A percentile compares a stretch with the other conserved stretches of the same genome.
These are phyloP conservation scores for Lasiurus cinereus DNA, from an alignment of 2,113 vertebrate genomes.

Conservation along the genomic window DNA sequence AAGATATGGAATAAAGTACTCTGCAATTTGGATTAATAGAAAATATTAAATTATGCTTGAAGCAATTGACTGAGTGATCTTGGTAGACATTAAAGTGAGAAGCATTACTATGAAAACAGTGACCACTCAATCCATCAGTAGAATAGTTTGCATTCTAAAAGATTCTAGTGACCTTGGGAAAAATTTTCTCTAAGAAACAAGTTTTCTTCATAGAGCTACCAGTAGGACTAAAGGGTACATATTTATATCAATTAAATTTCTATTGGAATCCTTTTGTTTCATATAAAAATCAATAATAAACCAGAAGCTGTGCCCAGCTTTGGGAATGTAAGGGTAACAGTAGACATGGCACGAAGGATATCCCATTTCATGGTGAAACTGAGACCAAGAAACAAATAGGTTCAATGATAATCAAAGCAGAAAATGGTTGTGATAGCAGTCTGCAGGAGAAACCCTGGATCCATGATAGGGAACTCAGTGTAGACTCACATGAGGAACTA, in stretches of 20 bases:
- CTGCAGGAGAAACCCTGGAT: not conserved
- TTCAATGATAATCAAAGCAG: not conserved
- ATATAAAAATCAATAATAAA: conserved; percentile 25
- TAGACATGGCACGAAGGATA: not conserved
- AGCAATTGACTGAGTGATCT: conserved; percentile 41
- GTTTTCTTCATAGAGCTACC: not conserved
- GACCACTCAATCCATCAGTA: not conserved
- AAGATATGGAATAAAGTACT: conserved; percentile 61
- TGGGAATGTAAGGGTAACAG: not conserved
- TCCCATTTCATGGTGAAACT: not conserved
- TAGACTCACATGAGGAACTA: not conserved
- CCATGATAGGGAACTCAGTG: not conserved
- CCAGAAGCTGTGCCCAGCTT: not conserved
- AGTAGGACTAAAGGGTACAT: not conserved
- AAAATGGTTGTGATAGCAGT: not conserved
- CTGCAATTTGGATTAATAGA: conserved; percentile 51
- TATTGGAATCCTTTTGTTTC: not conserved
- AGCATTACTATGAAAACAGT: not conserved
- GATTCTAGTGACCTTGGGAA: not conserved
- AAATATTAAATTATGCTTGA: conserved; percentile 52
- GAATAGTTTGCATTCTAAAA: not conserved
- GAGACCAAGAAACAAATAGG: not conserved
- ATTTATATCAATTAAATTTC: not conserved
- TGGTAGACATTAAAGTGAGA: conserved; percentile 31
- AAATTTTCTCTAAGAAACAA: not conserved